Evolutionary conservation across 2,797 vertebrate genomes (phyloP).

Genomic region (Limnodromus scolopaceus): DNA sequence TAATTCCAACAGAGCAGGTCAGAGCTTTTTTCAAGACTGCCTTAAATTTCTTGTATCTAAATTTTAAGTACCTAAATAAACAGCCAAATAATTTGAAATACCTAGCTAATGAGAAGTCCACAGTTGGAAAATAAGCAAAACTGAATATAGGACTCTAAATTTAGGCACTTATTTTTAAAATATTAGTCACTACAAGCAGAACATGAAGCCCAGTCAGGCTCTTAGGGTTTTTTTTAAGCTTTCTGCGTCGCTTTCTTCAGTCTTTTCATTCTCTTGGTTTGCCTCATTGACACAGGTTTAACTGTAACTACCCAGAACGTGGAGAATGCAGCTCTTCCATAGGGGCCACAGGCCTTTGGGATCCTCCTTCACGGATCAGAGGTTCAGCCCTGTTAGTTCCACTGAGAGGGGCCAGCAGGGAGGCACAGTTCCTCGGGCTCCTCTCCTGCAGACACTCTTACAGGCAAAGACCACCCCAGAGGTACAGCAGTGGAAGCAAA

Average conservation of each 20-base stretch:
- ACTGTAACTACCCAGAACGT: not conserved
- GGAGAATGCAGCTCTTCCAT: rapidly evolving
- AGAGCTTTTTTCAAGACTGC: not conserved
- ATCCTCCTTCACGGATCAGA: not conserved
- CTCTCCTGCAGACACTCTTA: not conserved
- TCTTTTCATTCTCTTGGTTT: not conserved
- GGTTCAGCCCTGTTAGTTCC: not conserved
- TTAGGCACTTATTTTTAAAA: not conserved
- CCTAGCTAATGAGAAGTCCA: not conserved
- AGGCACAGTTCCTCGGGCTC: not conserved
- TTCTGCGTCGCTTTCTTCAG: not conserved
- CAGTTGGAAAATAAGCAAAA: not conserved
- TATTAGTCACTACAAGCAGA: not conserved
- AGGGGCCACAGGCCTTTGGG: not conserved
- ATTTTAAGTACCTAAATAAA: not conserved
- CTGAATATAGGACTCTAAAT: not conserved
- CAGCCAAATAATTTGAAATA: not conserved
- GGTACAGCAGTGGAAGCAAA: not conserved
- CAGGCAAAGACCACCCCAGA: not conserved
- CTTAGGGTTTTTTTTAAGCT: not conserved
- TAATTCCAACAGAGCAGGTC: not conserved
- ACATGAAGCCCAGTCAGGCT: not conserved
- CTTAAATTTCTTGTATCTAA: not conserved
- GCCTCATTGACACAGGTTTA: rapidly evolving
- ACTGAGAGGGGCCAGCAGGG: not conserved